These are phyloP conservation scores for Zonitis immaculata DNA, from an alignment of 2,888 invertebrate genomes.

Conservation along the genomic window DNA sequence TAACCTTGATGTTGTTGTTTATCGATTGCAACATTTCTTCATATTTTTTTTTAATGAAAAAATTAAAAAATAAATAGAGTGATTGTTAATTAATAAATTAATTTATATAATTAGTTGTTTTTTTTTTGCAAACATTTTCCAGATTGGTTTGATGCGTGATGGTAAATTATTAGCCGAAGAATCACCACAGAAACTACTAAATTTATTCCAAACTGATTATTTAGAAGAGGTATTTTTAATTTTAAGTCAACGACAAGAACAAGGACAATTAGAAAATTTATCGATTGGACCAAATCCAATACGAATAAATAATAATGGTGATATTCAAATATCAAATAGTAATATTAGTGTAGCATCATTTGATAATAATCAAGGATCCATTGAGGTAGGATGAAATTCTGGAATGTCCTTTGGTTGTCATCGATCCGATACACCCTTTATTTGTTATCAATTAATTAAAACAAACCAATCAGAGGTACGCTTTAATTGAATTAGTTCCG, in stretches of 20 bases:
- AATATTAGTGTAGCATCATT: slow-evolving; percentile 12
- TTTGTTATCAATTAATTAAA: too few species aligned
- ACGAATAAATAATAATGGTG: background rate
- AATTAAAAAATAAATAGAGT: too few species aligned
- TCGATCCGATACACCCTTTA: too few species aligned
- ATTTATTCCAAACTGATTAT: slow-evolving; percentile 63
- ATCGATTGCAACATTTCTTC: too few species aligned
- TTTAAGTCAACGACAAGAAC: slow-evolving; percentile 62
- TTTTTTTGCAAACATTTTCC: slow-evolving; percentile 7
- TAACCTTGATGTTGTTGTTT: too few species aligned
- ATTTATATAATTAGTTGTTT: too few species aligned
- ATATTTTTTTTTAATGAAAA: too few species aligned
- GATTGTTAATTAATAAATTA: too few species aligned
- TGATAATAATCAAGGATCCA: slow-evolving; percentile 29
- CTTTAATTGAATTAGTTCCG: too few species aligned
- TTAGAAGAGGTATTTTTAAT: slow-evolving; percentile 86
- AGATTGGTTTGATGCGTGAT: slow-evolving; percentile 88
- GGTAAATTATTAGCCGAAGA: slow-evolving; percentile 84
- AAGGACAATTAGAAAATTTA: slow-evolving; percentile 36
- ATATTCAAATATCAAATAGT: slow-evolving; percentile 9
- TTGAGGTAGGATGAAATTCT: slow-evolving; percentile 28
- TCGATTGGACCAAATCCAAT: background rate
- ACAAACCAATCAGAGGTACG: too few species aligned
- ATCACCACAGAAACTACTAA: slow-evolving; percentile 67
- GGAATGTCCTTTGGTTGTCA: too few species aligned